These are phyloP conservation scores for Equus przewalskii DNA, from an alignment of 2,113 vertebrate species.

Conservation along the genomic window DNA sequence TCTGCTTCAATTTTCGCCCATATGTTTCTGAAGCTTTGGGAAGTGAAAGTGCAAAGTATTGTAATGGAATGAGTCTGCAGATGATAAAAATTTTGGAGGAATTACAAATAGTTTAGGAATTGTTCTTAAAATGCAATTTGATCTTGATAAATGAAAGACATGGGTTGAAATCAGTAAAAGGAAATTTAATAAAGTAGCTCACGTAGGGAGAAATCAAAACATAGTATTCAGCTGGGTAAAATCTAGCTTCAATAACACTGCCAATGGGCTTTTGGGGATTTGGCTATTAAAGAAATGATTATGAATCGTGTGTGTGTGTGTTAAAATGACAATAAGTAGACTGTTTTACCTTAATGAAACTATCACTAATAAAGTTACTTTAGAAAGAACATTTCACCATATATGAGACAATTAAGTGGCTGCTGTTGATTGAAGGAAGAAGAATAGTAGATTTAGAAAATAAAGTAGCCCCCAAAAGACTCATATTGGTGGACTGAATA, in stretches of 20 bases:
- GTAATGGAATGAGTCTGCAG: not conserved
- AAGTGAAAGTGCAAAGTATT: constrained; percentile 21
- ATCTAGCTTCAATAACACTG: not conserved
- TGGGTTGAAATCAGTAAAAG: constrained; percentile 36
- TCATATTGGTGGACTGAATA: not conserved
- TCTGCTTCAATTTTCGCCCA: not conserved
- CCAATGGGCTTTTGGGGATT: not conserved
- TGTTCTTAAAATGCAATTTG: constrained; percentile 40
- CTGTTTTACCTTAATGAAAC: not conserved
- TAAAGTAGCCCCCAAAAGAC: not conserved
- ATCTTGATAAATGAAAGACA: constrained; percentile 57
- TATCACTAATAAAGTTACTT: not conserved
- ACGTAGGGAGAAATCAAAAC: constrained; percentile 19
- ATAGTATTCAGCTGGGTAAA: not conserved
- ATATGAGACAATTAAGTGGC: not conserved
- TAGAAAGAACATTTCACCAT: not conserved
- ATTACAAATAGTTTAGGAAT: constrained; percentile 1
- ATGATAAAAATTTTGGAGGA: constrained; percentile 3
- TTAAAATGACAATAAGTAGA: not conserved
- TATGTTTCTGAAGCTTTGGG: not conserved
- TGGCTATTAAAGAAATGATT: not conserved
- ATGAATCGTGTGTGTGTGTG: not conserved
- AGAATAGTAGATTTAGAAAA: constrained; percentile 3
- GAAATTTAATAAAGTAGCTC: constrained; percentile 41
- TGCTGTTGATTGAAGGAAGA: not conserved